These are phyloP conservation scores for Perithous albicinctus DNA, from an alignment of 2,888 invertebrate genomes.

Conservation along the genomic window DNA sequence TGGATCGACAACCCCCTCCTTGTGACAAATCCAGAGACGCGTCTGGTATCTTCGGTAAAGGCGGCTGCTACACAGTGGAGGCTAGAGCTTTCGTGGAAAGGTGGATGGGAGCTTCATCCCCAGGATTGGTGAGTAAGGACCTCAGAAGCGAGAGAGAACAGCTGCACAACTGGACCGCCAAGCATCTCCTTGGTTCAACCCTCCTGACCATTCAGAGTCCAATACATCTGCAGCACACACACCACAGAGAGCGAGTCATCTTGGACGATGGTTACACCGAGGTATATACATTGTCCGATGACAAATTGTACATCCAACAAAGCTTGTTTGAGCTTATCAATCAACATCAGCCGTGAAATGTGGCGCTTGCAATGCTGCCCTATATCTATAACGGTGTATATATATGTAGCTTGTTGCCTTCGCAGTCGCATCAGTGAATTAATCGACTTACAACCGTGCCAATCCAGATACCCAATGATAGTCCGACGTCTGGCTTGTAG, in stretches of 20 bases:
- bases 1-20: slow-evolving; percentile 8
- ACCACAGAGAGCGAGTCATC: slow-evolving; percentile 11
- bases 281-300: slow-evolving; percentile 76
- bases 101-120: not conserved
- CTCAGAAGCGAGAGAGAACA: slow-evolving; percentile 4
- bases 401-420: no score
- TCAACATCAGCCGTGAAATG: slow-evolving; percentile 74
- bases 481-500: slow-evolving; percentile 4
- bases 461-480: slow-evolving; percentile 51
- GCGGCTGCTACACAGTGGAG: slow-evolving; percentile 4
- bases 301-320: slow-evolving; percentile 77
- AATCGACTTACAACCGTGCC: slow-evolving; percentile 58
- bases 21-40: slow-evolving; percentile 13
- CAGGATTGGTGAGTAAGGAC: slow-evolving; percentile 5
- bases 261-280: slow-evolving; percentile 32
- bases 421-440: slow-evolving; percentile 49
- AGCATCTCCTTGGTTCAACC: slow-evolving; percentile 3
- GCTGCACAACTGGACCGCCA: not conserved
- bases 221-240: not conserved
- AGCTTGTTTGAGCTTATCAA: slow-evolving; percentile 73
- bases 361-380: slow-evolving; percentile 18
- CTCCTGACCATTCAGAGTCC: not conserved
- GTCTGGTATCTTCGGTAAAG: slow-evolving; percentile 12
- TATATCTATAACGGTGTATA: slow-evolving; percentile 12
- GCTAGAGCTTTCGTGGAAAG: not conserved